A percentile compares a stretch with the other conserved stretches of the same genome.
phyloP scores from a whole-genome alignment of 2,797 vertebrate species.

The Pseudomugil gertrudae region DNA sequence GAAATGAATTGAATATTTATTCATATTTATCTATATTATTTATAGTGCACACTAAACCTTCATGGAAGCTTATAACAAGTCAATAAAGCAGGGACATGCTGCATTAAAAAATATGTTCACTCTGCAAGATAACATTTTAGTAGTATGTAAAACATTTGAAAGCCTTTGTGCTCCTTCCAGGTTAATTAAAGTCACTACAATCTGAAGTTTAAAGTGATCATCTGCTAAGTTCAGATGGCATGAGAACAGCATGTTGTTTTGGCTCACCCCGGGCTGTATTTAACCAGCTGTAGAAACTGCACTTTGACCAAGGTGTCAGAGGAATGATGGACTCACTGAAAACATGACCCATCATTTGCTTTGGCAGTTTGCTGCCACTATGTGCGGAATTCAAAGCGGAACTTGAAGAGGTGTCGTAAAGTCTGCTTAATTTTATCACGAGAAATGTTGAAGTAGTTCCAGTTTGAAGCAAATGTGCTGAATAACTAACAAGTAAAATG shows the following conservation, averaged over 20 bases:
- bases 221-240: conserved; percentile 55
- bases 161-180: neutral
- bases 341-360: conserved; percentile 11
- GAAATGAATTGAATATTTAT: too few relatives aligned
- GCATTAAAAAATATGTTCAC: neutral
- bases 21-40: too few relatives aligned
- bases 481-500: neutral
- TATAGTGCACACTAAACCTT: neutral
- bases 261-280: conserved; percentile 72
- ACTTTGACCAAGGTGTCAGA: conserved; percentile 69
- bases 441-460: neutral
- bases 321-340: conserved; percentile 44
- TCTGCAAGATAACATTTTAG: neutral
- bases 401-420: conserved; percentile 35
- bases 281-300: conserved; percentile 76
- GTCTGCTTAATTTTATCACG: neutral
- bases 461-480: conserved; percentile 10
- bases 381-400: conserved; percentile 23
- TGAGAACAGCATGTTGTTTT: conserved; percentile 43
- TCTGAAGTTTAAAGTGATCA: conserved; percentile 32
- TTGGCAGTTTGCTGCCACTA: conserved; percentile 49
- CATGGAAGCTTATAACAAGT: too few relatives aligned
- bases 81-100: neutral
- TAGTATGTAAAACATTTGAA: neutral
- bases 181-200: conserved; percentile 40